Evolutionary conservation across 2,888 invertebrate species (phyloP).

Genomic region (Dryobota labecula): DNA sequence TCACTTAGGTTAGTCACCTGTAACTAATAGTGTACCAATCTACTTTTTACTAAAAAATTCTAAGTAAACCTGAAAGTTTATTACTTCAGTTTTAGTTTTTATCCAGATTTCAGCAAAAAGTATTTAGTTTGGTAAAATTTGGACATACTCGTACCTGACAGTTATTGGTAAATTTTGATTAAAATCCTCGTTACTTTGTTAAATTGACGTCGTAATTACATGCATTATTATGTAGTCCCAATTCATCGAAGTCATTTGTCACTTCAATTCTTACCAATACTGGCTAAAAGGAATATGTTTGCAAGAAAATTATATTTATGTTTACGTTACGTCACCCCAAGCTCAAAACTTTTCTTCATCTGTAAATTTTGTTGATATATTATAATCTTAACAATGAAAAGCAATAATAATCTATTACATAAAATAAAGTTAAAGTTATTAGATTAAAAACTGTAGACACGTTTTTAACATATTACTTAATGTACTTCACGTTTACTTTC

Average conservation of each 20-base stretch:
- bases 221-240: conserved; percentile 46
- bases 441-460: no score
- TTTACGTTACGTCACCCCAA: conserved; percentile 32
- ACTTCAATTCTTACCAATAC: conserved; percentile 64
- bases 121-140: conserved; percentile 5
- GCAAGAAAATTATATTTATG: conserved; percentile 15
- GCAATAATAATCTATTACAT: no score
- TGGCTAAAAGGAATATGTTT: conserved; percentile 45
- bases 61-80: conserved; percentile 23
- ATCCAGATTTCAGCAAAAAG: conserved; percentile 34
- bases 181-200: conserved; percentile 29
- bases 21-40: neutral
- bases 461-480: neutral
- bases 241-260: conserved; percentile 73
- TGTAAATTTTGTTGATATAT: neutral
- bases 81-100: conserved; percentile 21
- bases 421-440: no score
- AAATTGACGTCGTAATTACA: conserved; percentile 25
- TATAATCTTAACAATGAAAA: no score
- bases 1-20: neutral
- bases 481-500: no score
- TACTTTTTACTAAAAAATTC: conserved; percentile 9
- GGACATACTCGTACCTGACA: neutral
- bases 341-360: neutral
- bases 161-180: conserved; percentile 22